Evolutionary conservation across 1,140 invertebrate species (phyloP).

Genomic region (Drosophila kohkoa): DNA sequence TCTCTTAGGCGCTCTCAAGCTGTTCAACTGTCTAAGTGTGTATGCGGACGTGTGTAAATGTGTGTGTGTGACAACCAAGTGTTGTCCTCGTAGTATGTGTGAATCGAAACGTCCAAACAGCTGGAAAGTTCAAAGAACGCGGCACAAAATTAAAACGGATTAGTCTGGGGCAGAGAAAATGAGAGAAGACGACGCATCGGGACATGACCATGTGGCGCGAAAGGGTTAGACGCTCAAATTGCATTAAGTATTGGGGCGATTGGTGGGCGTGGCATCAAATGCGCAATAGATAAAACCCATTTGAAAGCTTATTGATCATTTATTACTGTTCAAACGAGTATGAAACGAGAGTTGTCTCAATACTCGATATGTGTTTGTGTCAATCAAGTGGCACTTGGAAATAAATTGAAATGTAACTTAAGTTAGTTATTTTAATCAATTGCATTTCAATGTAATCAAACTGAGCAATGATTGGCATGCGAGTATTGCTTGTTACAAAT

Average conservation of each 20-base stretch:
- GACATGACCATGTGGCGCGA: constrained; percentile 5
- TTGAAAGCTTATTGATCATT: constrained; percentile 47
- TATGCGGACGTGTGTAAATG: constrained; percentile 2
- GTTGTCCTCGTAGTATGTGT: constrained; percentile 11
- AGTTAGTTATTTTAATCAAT: constrained; percentile 39
- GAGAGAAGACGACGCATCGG: neutral
- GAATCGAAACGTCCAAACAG: constrained; percentile 16
- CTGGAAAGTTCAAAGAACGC: constrained; percentile 71
- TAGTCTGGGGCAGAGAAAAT: constrained; percentile 22
- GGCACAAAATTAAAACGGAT: constrained; percentile 64
- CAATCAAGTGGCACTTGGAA: constrained; percentile 35
- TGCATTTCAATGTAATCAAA: constrained; percentile 23
- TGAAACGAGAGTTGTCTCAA: neutral
- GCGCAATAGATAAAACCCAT: constrained; percentile 17
- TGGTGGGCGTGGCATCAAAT: constrained; percentile 12
- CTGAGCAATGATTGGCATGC: neutral
- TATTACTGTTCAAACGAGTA: constrained; percentile 28
- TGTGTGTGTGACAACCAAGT: constrained; percentile 4
- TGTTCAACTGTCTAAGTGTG: constrained; percentile 27
- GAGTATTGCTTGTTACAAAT: neutral
- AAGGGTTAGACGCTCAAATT: constrained; percentile 30
- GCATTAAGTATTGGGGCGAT: constrained; percentile 15
- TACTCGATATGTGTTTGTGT: constrained; percentile 9
- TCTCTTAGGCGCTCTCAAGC: constrained; percentile 63
- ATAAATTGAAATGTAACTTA: constrained; percentile 35